Percentiles rank a stretch among this genome's conserved stretches.
These are phyloP conservation scores for Omphaloscelis lunosa DNA, from an alignment of 2,888 invertebrate species.

Conservation along the genomic window DNA sequence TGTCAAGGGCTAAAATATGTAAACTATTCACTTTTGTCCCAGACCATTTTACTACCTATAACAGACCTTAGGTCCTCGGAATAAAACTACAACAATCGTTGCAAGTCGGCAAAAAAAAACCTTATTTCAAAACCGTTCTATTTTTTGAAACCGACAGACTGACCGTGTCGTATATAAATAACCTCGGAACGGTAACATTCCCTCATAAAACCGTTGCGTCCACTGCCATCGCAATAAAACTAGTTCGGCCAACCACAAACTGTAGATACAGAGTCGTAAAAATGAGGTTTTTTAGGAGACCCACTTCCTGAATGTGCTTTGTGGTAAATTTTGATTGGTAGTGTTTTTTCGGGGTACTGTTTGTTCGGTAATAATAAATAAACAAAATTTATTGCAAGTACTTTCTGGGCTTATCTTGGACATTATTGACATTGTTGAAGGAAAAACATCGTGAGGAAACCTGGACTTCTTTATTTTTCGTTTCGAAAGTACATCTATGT, in stretches of 20 bases:
- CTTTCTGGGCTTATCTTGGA: no score
- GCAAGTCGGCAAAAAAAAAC: neutral
- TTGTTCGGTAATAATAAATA: neutral
- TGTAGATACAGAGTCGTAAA: slow-evolving; percentile 37
- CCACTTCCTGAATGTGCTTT: slow-evolving; percentile 25
- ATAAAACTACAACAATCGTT: neutral
- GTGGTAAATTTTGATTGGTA: slow-evolving; percentile 4
- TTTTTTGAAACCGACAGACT: neutral
- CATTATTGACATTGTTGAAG: no score
- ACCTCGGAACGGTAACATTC: neutral
- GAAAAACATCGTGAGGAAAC: no score
- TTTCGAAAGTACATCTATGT: no score
- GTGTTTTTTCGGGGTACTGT: neutral
- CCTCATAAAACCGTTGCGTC: slow-evolving; percentile 41
- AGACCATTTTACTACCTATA: neutral
- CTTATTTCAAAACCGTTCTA: neutral
- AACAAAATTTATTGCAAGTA: no score
- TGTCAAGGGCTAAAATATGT: neutral
- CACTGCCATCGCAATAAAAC: slow-evolving; percentile 45
- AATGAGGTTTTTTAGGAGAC: slow-evolving; percentile 25
- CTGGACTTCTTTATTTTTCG: no score
- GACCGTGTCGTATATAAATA: slow-evolving; percentile 30
- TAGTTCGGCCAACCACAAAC: slow-evolving; percentile 29
- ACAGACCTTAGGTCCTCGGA: neutral
- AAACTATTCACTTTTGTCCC: neutral